A percentile compares a stretch with the other conserved stretches of the same genome.
Evolutionary conservation across 2,113 vertebrate species (phyloP).

Genomic region (Malaclemys terrapin): DNA sequence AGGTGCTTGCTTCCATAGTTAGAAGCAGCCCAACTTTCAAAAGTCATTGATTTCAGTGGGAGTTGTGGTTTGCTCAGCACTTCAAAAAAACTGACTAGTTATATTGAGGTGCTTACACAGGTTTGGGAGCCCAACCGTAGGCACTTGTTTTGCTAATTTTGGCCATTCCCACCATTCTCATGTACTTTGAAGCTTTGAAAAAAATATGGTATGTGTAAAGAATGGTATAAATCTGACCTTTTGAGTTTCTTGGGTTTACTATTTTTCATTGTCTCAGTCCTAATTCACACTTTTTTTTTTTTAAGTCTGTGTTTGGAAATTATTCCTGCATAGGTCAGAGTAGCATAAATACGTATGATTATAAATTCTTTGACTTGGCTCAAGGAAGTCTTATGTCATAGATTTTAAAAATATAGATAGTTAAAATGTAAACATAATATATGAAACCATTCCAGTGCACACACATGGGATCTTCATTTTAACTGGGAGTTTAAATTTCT

Average conservation of each 20-base stretch:
- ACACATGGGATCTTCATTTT: neutral
- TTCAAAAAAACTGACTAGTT: neutral
- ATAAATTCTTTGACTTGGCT: neutral
- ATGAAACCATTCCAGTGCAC: neutral
- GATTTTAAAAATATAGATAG: neutral
- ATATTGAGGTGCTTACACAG: neutral
- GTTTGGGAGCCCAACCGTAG: neutral
- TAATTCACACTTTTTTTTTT: neutral
- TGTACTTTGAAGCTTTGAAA: neutral
- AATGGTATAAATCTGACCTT: neutral
- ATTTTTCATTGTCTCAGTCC: neutral
- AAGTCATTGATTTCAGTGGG: neutral
- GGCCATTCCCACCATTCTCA: neutral
- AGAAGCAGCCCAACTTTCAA: fast-evolving
- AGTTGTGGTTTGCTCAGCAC: neutral
- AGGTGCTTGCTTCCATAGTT: neutral
- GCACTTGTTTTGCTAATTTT: neutral
- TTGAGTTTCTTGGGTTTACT: neutral
- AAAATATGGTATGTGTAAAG: neutral
- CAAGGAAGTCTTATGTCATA: neutral
- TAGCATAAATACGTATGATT: neutral
- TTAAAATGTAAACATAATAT: neutral
- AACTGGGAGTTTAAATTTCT: neutral
- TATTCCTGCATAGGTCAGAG: neutral
- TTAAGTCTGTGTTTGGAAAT: neutral